phyloP scores from a whole-genome alignment of 2,888 invertebrate species.

The Arge pagana region DNA sequence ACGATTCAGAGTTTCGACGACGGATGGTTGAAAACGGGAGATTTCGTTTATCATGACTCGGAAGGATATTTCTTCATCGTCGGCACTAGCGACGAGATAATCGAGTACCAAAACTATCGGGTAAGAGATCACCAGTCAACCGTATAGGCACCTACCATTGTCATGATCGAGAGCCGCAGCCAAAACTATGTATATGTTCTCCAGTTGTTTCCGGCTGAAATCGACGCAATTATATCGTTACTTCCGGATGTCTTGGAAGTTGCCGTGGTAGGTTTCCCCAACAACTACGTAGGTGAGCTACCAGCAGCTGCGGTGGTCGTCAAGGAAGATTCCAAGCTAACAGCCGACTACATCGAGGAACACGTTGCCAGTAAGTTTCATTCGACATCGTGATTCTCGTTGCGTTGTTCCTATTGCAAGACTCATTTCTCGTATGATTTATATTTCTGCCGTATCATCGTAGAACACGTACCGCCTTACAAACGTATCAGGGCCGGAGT shows the following conservation, averaged over 20 bases:
- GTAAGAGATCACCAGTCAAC: too few species aligned
- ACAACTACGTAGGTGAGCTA: slow-evolving; percentile 8
- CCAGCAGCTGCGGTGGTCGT: slow-evolving; percentile 8
- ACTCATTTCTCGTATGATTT: too few species aligned
- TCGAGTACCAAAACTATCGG: slow-evolving; percentile 11
- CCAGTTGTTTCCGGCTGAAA: slow-evolving; percentile 14
- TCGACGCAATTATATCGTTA: slow-evolving; percentile 7
- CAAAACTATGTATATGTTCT: too few species aligned
- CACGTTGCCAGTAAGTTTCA: slow-evolving; percentile 9
- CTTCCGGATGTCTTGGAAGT: slow-evolving; percentile 8
- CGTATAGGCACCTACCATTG: too few species aligned
- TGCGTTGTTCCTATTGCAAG: too few species aligned
- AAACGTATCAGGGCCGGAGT: slow-evolving; percentile 6
- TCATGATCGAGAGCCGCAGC: neutral
- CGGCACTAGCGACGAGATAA: slow-evolving; percentile 10
- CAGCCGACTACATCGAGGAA: slow-evolving; percentile 3
- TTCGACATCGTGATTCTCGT: too few species aligned
- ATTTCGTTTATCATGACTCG: slow-evolving; percentile 6
- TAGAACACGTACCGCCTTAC: slow-evolving; percentile 10
- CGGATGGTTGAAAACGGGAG: slow-evolving; percentile 12
- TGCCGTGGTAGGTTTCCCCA: slow-evolving; percentile 3
- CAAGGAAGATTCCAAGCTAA: neutral
- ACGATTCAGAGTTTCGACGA: neutral
- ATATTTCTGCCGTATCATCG: too few species aligned
- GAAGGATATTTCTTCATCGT: slow-evolving; percentile 12